phyloP scores from a whole-genome alignment of 2,797 vertebrate genomes.

The Novumbra hubbsi region DNA sequence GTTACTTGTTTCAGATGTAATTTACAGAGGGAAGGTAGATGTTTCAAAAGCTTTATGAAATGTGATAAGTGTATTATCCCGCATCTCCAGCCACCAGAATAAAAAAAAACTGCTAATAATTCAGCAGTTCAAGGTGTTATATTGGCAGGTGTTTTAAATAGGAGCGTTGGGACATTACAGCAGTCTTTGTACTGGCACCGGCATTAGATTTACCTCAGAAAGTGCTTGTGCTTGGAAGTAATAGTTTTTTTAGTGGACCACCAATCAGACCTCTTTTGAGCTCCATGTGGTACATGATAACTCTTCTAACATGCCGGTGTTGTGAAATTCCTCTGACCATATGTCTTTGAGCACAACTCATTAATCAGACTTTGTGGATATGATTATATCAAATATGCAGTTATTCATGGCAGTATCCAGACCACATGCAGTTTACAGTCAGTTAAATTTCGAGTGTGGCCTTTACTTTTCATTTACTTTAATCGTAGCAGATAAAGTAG shows the following conservation, averaged over 20 bases:
- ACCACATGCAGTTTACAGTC: neutral
- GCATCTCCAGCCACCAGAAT: no score
- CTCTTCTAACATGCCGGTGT: neutral
- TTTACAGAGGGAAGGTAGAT: no score
- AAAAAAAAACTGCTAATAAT: no score
- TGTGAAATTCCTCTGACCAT: neutral
- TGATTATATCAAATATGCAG: slow-evolving; percentile 4
- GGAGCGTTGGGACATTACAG: neutral
- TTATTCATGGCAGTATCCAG: neutral
- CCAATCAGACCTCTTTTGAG: neutral
- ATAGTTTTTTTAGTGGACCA: neutral
- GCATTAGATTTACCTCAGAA: neutral
- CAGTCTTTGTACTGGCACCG: neutral
- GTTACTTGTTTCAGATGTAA: no score
- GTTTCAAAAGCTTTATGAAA: no score
- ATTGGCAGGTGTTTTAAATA: neutral
- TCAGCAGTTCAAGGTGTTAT: neutral
- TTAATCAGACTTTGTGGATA: neutral
- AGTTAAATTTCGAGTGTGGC: neutral
- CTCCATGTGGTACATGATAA: neutral
- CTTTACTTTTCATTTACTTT: neutral
- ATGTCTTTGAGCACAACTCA: neutral
- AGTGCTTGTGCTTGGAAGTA: neutral
- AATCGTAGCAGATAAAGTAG: neutral
- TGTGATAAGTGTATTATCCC: no score